Base-by-base conservation (phyloP, 2,888 invertebrate species). In the Mesoligia furuncula region DNA sequence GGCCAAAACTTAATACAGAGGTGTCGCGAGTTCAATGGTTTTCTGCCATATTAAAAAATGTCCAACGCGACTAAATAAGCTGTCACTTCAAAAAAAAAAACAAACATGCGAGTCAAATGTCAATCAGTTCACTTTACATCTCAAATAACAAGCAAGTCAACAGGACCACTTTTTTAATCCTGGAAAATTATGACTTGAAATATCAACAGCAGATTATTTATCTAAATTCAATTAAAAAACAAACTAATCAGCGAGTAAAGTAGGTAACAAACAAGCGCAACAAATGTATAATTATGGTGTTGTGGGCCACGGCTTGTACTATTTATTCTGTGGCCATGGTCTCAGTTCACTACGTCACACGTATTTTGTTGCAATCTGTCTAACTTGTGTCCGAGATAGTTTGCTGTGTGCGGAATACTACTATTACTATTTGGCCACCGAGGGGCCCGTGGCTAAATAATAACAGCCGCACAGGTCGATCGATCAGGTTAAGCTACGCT, bases 211-310 rank as follows among this genome's bases (percentile, higher is more conserved):
- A 20, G 11, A 36, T 62, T 36, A 24, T 62, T 36, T 9, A n/a
- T 39, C 57, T 39, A 11, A 36, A 17, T 64, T 48, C 2, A n/a
- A 36, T 69, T 48, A 79, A 3, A 65, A 31, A 64, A 57, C 17
- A n/a, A 80, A 72, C 51, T 42, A 65, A 80, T 72, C n/a, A 31
- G 2, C 36, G 6, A 54, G 36, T 59, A 15, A 66, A 54, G 20
- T 45, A 69, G 36, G 7, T 31, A 72, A 68, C 59, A 70, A 51
- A 66, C 13, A 73, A 73, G 66, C 73, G 62, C 20, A 59, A 66
- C 70, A 8, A 83, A 83, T 80, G 70, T 48, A 61, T 81, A 81
- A 83, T 70, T 71, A 71, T 75, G 81, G 85, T 71, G 75, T 39
- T 64, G 27, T 73, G 31, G 80, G 85, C 81, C n/a, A n/a, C n/a